Conservation (phyloP, 2,888 invertebrate species). For the Idaea straminata region DNA sequence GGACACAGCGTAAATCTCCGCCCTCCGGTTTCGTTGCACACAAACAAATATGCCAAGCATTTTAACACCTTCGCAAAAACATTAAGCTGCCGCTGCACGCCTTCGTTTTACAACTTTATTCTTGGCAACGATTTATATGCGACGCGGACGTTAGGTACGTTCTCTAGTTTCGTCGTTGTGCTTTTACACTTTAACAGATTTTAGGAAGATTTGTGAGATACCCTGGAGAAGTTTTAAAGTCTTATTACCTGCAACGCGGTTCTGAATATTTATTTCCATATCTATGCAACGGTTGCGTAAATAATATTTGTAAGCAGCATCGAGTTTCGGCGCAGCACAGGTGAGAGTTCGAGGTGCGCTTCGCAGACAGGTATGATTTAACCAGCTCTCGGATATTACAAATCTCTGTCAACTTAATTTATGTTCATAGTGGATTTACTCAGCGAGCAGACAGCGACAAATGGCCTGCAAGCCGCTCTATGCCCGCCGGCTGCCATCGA, state of each 20-base stretch:
- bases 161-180: neutral
- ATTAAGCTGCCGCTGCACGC: neutral
- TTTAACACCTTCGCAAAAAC: slow-evolving; percentile 1
- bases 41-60: neutral
- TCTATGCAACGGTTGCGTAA: neutral
- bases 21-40: neutral
- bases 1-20: neutral
- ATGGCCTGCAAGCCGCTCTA: slow-evolving; percentile 10
- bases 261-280: neutral
- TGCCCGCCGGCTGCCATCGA: neutral
- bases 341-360: neutral
- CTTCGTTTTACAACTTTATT: slow-evolving; percentile 1
- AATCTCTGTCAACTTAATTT: slow-evolving; percentile 29
- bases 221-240: neutral
- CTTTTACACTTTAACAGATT: neutral
- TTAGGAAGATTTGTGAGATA: neutral
- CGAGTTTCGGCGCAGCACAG: neutral
- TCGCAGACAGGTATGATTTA: slow-evolving; percentile 25
- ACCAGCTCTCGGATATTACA: slow-evolving; percentile 26
- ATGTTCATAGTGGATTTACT: slow-evolving; percentile 24
- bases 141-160: slow-evolving; percentile 1
- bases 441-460: slow-evolving; percentile 13
- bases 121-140: slow-evolving; percentile 1
- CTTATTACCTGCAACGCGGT: neutral
- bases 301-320: too few species aligned